A percentile compares a stretch with the other conserved stretches of the same genome.
Evolutionary conservation across 2,797 vertebrate species (phyloP).

Genomic region (Enteromius treurensis): DNA sequence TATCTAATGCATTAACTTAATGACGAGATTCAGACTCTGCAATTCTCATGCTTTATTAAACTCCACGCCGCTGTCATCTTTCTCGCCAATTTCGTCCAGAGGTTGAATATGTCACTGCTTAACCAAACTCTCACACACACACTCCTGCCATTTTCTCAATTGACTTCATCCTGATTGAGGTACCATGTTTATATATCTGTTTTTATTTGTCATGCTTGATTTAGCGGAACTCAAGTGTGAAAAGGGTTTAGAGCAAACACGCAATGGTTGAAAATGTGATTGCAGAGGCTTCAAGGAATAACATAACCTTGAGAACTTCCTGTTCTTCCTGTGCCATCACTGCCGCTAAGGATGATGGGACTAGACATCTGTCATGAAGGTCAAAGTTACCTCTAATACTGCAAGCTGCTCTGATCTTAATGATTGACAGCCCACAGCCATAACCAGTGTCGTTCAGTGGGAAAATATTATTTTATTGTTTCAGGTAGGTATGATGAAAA

Average conservation of each 20-base stretch:
- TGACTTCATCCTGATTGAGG: conserved; percentile 34
- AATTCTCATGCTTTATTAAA: conserved; percentile 78
- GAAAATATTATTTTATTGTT: conserved; percentile 3
- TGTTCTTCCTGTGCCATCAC: conserved; percentile 34
- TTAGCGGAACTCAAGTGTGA: conserved; percentile 69
- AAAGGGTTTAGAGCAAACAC: conserved; percentile 71
- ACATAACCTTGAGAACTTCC: conserved; percentile 60
- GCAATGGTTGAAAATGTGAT: conserved; percentile 57
- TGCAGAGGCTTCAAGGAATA: conserved; percentile 40
- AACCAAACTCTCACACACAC: conserved; percentile 62
- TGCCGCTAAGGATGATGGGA: conserved; percentile 38
- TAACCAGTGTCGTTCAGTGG: not conserved
- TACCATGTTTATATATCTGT: conserved; percentile 45
- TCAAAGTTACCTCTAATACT: conserved; percentile 22
- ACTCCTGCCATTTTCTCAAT: not conserved
- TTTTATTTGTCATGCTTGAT: conserved; percentile 52
- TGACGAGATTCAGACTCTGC: conserved; percentile 76
- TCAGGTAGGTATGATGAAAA: not conserved
- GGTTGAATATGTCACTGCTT: conserved; percentile 69
- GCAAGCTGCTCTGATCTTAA: conserved; percentile 5
- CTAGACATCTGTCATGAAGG: conserved; percentile 33
- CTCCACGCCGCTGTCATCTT: conserved; percentile 68
- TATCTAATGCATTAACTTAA: conserved; percentile 79
- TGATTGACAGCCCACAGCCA: conserved; percentile 4
- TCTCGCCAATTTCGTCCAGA: conserved; percentile 71